Percentiles rank a stretch among this genome's conserved stretches.
Conservation (phyloP, 2,888 invertebrate species). For the Anarsia innoxiella region DNA sequence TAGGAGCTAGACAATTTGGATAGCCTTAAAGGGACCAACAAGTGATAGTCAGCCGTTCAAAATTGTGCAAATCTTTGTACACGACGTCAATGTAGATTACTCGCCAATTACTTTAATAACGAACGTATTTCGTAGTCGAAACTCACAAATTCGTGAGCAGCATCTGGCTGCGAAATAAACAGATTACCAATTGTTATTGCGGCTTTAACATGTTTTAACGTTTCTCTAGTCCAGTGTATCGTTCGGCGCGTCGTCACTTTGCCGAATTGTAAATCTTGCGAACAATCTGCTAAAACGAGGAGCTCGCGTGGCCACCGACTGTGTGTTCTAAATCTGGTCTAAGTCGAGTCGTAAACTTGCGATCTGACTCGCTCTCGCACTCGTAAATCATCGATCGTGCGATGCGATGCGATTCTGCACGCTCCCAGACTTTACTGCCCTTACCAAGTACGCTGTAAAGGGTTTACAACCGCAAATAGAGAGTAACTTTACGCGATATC, state of each 20-base stretch:
- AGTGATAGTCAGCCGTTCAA: too few relatives aligned
- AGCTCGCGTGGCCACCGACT: slow-evolving; percentile 42
- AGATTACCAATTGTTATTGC: neutral
- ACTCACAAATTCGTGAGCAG: too few relatives aligned
- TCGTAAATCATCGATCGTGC: slow-evolving; percentile 59
- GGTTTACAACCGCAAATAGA: slow-evolving; percentile 32
- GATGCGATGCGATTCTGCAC: slow-evolving; percentile 31
- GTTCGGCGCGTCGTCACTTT: slow-evolving; percentile 20
- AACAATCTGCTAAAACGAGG: slow-evolving; percentile 39
- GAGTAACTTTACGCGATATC: slow-evolving; percentile 15
- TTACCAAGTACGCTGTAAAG: slow-evolving; percentile 49
- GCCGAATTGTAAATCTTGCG: slow-evolving; percentile 44
- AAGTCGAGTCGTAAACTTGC: slow-evolving; percentile 45
- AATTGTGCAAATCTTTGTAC: too few relatives aligned
- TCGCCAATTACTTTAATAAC: too few relatives aligned
- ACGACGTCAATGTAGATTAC: too few relatives aligned
- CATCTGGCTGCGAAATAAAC: neutral
- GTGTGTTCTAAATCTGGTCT: slow-evolving; percentile 41
- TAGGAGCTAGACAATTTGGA: too few relatives aligned
- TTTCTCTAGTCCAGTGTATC: neutral
- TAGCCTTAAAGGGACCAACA: too few relatives aligned
- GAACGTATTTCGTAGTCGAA: too few relatives aligned
- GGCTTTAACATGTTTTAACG: neutral
- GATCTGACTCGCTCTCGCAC: slow-evolving; percentile 49
- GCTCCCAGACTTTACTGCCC: slow-evolving; percentile 45